A percentile compares a stretch with the other conserved stretches of the same genome.
Evolutionary conservation across 2,113 vertebrate genomes (phyloP).

Genomic region (Cebus imitator): DNA sequence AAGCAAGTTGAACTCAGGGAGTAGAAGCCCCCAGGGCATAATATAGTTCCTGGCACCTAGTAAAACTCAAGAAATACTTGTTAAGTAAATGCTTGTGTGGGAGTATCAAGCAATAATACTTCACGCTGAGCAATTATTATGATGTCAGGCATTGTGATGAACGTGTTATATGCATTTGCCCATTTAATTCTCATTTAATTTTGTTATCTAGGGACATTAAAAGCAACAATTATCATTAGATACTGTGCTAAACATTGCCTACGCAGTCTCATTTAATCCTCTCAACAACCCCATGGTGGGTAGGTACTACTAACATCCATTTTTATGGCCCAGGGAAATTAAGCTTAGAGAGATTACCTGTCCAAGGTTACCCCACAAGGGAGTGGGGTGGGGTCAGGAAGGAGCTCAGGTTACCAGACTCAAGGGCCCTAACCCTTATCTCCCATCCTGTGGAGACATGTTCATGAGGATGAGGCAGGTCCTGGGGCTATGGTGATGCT

Average conservation of each 20-base stretch:
- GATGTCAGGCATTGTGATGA: not conserved
- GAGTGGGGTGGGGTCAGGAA: not conserved
- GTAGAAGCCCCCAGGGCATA: not conserved
- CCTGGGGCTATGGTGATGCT: not conserved
- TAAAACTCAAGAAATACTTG: not conserved
- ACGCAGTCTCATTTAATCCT: conserved; percentile 1
- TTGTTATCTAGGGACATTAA: conserved; percentile 48
- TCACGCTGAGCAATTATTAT: conserved; percentile 8
- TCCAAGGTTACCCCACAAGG: not conserved
- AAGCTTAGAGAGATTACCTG: not conserved
- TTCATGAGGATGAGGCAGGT: not conserved
- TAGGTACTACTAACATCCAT: not conserved
- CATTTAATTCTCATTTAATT: conserved; percentile 44
- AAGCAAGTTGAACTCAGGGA: not conserved
- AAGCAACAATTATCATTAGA: conserved; percentile 36
- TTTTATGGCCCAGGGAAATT: conserved; percentile 3
- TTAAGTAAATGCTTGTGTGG: not conserved
- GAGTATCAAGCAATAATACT: not conserved
- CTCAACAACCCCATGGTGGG: not conserved
- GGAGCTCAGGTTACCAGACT: not conserved
- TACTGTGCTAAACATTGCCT: conserved; percentile 4
- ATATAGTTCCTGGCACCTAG: not conserved
- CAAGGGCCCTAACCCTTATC: not conserved
- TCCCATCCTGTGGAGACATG: not conserved
- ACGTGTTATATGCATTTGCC: conserved; percentile 20